Base-by-base conservation (phyloP, 2,797 vertebrate genomes). In the Acropternis orthonyx region DNA sequence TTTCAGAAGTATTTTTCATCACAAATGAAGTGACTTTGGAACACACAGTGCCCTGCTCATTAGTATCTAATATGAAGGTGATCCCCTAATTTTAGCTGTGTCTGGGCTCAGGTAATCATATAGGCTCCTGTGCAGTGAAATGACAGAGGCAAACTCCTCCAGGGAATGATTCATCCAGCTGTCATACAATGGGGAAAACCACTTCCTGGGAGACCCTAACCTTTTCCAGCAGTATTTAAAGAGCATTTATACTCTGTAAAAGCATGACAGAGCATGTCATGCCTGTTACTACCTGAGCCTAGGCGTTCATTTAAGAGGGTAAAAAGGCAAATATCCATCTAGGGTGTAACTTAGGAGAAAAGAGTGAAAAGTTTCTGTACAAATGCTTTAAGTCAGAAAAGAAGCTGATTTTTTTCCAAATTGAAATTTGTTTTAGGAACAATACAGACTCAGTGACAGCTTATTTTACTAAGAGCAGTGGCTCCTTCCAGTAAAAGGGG, bases 151-250 rank as follows among this genome's bases (percentile, higher is more conserved):
- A 78, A 39, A 55, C 28, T 88, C 62, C 73, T 95, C 36, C 76
- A 77, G 89, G 55, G 66, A 90, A 69, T 90, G 79, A 95, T 85
- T 96, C 69, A 92, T 75, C 79, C 62, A 56, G 18, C 49, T 82
- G 9, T 36, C 34, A 74, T 75, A 44, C 3, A 3, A 21, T 19
- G 36, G 51, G 69, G n/a, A 92, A 87, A 89, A 55, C 30, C 65
- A 48, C 22, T 65, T 89, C 44, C 66, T 89, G 49, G 69, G 89
- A 85, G 68, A 81, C 32, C 48, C 69, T 78, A 72, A 90, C 85
- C 55, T 95, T 92, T 95, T 51, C 43, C 83, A 85, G 1, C 0
- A 4, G 24, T 54, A 54, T 82, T 80, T 72, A 46, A 36, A 61
- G 49, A 58, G n/a, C 23, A 46, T 61, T 89, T 78, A 24, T 59